Base-by-base conservation (phyloP, 2,888 invertebrate genomes). In the Crocallis elinguaria region DNA sequence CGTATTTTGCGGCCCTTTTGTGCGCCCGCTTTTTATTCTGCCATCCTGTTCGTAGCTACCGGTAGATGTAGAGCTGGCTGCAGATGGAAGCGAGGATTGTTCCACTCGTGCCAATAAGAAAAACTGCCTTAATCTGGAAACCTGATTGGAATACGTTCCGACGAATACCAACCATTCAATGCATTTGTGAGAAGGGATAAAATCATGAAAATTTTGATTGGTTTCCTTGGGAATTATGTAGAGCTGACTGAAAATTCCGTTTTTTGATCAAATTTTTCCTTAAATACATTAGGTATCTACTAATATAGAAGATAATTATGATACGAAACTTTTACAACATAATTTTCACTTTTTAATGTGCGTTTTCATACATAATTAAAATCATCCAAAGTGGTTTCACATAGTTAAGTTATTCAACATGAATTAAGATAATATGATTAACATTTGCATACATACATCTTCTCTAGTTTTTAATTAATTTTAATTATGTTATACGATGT, bases 1-100 rank as follows among this genome's bases (percentile, higher is more conserved):
- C 90, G 90, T 89, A 90, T 90, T 90, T 84, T 89, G 90, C 87
- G 88, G 89, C 87, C 84, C 87, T 90, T 90, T 91, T 91, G 90
- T 90, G 75, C 77, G 82, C 79, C 79, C 81, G 81, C 86, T 90
- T 89, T 88, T 88, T 88, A 86, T 87, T 82, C 78, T 73, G 67
- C 76, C 71, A 72, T 76, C 71, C 67, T 74, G 69, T 67, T 68
- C 77, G 75, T 75, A 74, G 78, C 77, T 69, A 66, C 69, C 63
- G 67, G 55, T 67, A 67, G 64, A 63, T 64, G 60, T 52, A 29
- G 27, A 2, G 60, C 51, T 57, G 56, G 65, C 60, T 78, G 77
- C 79, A 79, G 82, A 82, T 76, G 75, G 76, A 69, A 62, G 67
- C 71, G 67, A 64, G 75, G 72, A 77, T 77, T 79, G 75, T 76